Evolutionary conservation across 2,888 invertebrate genomes (phyloP).

Genomic region (Shargacucullia verbasci): DNA sequence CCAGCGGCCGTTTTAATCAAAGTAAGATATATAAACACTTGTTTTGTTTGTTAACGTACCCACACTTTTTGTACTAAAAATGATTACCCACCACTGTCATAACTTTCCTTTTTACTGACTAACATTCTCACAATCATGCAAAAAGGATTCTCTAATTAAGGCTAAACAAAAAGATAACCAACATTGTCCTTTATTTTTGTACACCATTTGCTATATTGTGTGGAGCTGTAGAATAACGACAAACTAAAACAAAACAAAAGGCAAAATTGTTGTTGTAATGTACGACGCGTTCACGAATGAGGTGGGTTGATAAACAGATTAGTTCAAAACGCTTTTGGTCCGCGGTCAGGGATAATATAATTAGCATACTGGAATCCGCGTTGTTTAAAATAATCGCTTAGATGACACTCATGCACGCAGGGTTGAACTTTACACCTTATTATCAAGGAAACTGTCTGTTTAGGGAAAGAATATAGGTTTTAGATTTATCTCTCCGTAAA

Average conservation of each 20-base stretch:
- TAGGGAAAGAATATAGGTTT: too few relatives aligned
- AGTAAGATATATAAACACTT: too few relatives aligned
- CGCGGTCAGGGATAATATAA: slow-evolving; percentile 25
- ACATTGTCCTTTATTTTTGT: not conserved
- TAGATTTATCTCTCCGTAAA: too few relatives aligned
- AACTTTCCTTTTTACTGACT: not conserved
- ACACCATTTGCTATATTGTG: not conserved
- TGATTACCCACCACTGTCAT: too few relatives aligned
- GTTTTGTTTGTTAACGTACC: too few relatives aligned
- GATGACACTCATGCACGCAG: slow-evolving; percentile 7
- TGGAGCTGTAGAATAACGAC: not conserved
- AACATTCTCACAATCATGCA: not conserved
- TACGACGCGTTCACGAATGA: slow-evolving; percentile 39
- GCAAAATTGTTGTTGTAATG: slow-evolving; percentile 12
- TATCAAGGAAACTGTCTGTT: too few relatives aligned
- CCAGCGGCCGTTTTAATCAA: too few relatives aligned
- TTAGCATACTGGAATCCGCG: slow-evolving; percentile 44
- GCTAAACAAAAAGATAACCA: not conserved
- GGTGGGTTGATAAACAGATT: slow-evolving; percentile 55
- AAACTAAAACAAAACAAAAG: slow-evolving; percentile 5
- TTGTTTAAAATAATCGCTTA: slow-evolving; percentile 14
- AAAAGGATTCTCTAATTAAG: not conserved
- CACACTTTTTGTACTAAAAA: too few relatives aligned
- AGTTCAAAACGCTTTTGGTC: slow-evolving; percentile 43
- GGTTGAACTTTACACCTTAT: not conserved